Evolutionary conservation across 2,113 vertebrate species (phyloP).

Genomic region (Nothoprocta perdicaria): DNA sequence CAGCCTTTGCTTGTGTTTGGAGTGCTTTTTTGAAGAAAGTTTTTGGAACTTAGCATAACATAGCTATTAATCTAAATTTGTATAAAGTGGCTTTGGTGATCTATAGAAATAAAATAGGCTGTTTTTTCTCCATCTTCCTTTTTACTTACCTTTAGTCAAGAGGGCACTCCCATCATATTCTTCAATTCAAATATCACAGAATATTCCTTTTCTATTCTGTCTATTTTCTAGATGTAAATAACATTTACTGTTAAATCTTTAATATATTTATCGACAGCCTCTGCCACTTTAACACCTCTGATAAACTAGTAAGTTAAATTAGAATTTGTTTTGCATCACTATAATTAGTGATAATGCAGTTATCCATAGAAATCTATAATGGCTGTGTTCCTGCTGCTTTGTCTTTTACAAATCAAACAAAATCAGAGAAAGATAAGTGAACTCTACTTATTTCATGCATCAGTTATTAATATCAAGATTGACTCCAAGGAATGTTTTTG

Average conservation of each 20-base stretch:
- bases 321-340: neutral
- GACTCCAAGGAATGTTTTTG: neutral
- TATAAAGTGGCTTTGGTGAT: neutral
- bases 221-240: neutral
- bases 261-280: neutral
- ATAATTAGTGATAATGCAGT: neutral
- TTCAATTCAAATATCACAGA: neutral
- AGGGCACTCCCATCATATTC: neutral
- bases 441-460: accelerated
- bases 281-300: neutral
- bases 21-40: neutral
- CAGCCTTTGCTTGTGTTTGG: neutral
- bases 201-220: neutral
- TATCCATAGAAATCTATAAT: neutral
- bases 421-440: neutral
- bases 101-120: neutral
- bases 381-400: neutral
- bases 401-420: neutral
- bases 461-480: neutral
- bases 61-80: neutral
- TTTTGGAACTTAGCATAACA: neutral
- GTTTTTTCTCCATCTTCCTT: neutral
- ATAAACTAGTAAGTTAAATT: neutral
- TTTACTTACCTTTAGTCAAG: neutral
- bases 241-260: neutral